Evolutionary conservation across 2,113 vertebrate genomes (phyloP).

Genomic region (Ictalurus furcatus): DNA sequence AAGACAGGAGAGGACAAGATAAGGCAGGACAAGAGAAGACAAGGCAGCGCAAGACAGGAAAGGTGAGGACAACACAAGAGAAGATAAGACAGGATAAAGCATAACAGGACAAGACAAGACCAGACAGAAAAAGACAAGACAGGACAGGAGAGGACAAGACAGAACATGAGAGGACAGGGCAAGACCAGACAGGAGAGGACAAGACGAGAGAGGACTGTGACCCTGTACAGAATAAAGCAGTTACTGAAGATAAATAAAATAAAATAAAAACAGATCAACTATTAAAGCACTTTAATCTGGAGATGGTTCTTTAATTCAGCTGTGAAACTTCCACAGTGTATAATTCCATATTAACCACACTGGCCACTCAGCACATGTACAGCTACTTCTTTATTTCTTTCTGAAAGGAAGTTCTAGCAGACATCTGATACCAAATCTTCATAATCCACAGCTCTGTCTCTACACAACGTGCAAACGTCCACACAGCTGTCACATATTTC

Average conservation of each 20-base stretch:
- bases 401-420: background rate
- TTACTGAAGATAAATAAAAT: background rate
- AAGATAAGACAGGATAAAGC: background rate
- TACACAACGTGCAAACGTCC: background rate
- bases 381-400: background rate
- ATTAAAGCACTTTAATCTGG: background rate
- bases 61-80: background rate
- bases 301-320: background rate
- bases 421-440: background rate
- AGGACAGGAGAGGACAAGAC: background rate
- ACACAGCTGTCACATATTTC: conserved; percentile 2
- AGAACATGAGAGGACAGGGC: background rate
- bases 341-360: conserved; percentile 1
- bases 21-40: background rate
- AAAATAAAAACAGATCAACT: too few species aligned
- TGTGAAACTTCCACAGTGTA: background rate
- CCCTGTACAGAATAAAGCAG: background rate
- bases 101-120: background rate
- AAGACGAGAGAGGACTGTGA: background rate
- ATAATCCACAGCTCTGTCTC: background rate
- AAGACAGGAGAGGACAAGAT: background rate
- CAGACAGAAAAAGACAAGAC: background rate
- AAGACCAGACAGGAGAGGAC: background rate
- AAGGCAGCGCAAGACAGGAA: background rate
- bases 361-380: too few species aligned